These are phyloP conservation scores for Dromiciops gliroides DNA, from an alignment of 2,113 vertebrate genomes.

Conservation along the genomic window DNA sequence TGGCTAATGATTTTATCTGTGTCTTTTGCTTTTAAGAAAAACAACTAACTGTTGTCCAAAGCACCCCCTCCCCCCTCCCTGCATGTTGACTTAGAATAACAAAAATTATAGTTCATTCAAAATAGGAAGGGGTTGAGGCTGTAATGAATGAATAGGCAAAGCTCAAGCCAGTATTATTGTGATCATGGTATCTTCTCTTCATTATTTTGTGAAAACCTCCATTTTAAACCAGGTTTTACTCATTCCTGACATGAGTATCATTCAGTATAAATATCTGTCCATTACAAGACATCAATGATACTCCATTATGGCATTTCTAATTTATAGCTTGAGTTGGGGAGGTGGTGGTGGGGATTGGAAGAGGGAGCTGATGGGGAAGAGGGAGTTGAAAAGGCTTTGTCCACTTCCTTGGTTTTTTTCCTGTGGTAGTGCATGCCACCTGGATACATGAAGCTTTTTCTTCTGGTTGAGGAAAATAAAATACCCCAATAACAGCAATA, in stretches of 20 bases:
- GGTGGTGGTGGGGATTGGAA: not conserved
- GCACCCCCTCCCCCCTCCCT: not conserved
- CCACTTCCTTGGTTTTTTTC: slow-evolving; percentile 77
- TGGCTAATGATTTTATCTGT: slow-evolving; percentile 43
- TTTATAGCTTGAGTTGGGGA: slow-evolving; percentile 79
- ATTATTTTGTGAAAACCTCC: slow-evolving; percentile 81
- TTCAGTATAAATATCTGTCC: slow-evolving; percentile 82
- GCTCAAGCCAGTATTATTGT: slow-evolving; percentile 57
- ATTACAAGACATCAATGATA: slow-evolving; percentile 77
- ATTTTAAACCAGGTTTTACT: slow-evolving; percentile 79
- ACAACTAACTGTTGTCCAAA: not conserved
- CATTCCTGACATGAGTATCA: slow-evolving; percentile 75
- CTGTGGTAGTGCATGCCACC: slow-evolving; percentile 68
- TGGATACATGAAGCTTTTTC: slow-evolving; percentile 67
- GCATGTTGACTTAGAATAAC: slow-evolving; percentile 48
- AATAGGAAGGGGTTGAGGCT: slow-evolving; percentile 58
- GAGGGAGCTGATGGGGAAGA: slow-evolving; percentile 21
- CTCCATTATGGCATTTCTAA: slow-evolving; percentile 81
- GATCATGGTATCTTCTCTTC: slow-evolving; percentile 62
- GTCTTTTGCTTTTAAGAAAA: slow-evolving; percentile 57
- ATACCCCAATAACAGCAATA: no score
- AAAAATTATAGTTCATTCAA: slow-evolving; percentile 41
- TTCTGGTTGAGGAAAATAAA: slow-evolving; percentile 28
- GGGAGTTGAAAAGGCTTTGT: not conserved
- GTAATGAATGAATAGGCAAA: slow-evolving; percentile 72